Evolutionary conservation across 2,888 invertebrate genomes (phyloP).

Genomic region (Coenonympha arcania): DNA sequence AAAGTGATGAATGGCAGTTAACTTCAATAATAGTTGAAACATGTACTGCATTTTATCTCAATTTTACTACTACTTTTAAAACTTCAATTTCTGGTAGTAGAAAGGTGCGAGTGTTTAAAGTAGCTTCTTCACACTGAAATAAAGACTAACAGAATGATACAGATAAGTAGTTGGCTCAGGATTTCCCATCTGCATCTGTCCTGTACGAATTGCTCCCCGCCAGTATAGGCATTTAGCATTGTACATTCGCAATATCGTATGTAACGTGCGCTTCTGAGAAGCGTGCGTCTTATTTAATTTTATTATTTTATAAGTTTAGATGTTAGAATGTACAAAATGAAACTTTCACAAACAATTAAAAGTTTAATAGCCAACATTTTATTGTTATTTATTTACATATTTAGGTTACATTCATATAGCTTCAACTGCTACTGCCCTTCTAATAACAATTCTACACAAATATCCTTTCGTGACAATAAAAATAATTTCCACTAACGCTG

Average conservation of each 20-base stretch:
- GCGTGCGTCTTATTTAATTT: conserved; percentile 48
- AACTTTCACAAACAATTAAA: not conserved
- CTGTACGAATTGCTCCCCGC: conserved; percentile 4
- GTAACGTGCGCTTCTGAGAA: conserved; percentile 54
- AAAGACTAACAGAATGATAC: too few species aligned
- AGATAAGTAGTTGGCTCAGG: too few species aligned
- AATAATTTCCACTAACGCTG: not conserved
- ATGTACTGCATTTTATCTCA: not conserved
- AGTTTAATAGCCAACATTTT: conserved; percentile 9
- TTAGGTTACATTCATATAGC: not conserved
- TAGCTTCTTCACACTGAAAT: too few species aligned
- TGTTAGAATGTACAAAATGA: conserved; percentile 22
- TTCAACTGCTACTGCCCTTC: not conserved
- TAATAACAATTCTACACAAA: not conserved
- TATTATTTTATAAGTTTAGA: conserved; percentile 33
- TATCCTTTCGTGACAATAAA: not conserved
- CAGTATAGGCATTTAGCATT: conserved; percentile 24
- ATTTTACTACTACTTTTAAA: not conserved
- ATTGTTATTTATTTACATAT: not conserved
- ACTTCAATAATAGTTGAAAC: not conserved
- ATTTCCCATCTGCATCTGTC: not conserved
- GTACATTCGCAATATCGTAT: conserved; percentile 28
- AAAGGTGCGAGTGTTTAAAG: too few species aligned
- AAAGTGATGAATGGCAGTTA: not conserved
- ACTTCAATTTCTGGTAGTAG: not conserved